Percentiles rank a stretch among this genome's conserved stretches.
Evolutionary conservation across 2,113 vertebrate genomes (phyloP).

Genomic region (Ochotona princeps): DNA sequence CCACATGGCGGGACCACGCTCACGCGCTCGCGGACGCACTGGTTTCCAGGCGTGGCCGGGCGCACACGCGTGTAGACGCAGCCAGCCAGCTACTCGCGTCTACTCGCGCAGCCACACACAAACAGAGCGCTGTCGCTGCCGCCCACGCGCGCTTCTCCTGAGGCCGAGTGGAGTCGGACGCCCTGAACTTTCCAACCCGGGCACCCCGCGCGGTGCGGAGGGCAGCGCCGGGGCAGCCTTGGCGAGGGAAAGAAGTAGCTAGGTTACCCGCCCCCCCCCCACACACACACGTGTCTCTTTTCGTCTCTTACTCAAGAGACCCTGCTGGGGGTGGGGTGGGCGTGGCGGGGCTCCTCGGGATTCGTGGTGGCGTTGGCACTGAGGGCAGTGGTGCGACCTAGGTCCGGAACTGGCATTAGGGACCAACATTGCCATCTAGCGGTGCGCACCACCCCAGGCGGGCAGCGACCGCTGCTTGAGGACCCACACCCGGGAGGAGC

Average conservation of each 20-base stretch:
- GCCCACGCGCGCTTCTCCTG: conserved; percentile 52
- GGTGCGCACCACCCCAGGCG: not conserved
- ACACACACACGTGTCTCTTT: not conserved
- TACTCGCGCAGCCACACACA: conserved; percentile 69
- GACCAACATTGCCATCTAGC: conserved; percentile 76
- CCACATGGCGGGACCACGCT: conserved; percentile 50
- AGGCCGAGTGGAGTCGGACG: not conserved
- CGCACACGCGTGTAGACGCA: conserved; percentile 60
- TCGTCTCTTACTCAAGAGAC: not conserved
- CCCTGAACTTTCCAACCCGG: conserved; percentile 51
- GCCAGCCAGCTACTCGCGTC: conserved; percentile 65
- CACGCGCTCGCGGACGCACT: conserved; percentile 52
- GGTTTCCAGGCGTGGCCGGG: conserved; percentile 72
- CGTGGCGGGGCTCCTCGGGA: not conserved
- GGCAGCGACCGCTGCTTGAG: not conserved
- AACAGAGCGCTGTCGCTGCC: conserved; percentile 63
- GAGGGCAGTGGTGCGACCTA: not conserved
- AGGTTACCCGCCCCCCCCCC: no score
- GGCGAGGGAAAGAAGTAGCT: no score
- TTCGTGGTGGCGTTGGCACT: not conserved
- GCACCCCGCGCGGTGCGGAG: not conserved
- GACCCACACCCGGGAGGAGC: not conserved
- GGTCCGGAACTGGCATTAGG: conserved; percentile 19
- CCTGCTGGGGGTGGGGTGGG: not conserved
- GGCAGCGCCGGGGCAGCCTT: not conserved